Evolutionary conservation across 2,888 invertebrate species (phyloP), one percentile per base, ranked within the genome.

Genomic region (Autographa pulchrina): DNA sequence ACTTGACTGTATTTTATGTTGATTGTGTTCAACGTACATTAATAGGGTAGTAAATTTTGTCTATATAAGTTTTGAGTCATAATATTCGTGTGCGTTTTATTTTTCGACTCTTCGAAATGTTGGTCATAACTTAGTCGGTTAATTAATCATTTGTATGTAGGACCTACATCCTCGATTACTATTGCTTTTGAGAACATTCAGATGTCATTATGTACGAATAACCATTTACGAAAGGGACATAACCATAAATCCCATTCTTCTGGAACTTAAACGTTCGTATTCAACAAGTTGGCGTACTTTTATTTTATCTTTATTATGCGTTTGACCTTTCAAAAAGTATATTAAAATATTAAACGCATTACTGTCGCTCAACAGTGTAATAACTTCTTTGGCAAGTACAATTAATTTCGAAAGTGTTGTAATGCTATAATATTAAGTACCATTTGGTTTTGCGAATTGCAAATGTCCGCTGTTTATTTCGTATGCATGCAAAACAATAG

Each of bases 1-100:
- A 90, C 85, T 84, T 86, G 84, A 88, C 85, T 56, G 85, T 90
- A 86, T 91, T 89, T 89, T 88, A 88, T 89, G 85, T 86, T 89
- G 87, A 91, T 91, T 91, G 89, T 89, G 89, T 89, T 86, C 84
- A 75, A 69, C 61, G 66, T 73, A 61, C 65, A 84, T 87, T 89
- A 89, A 90, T 87, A 85, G 85, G 80, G 82, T 86, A 84, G 84
- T 89, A 88, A 87, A 88, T 91, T 91, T 86, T 76, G 72, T 67
- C 65, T 81, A 69, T 69, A 70, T 75, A 76, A 80, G 77, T 77
- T 81, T 77, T 61, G 9, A 52, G 67, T 67, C 35, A 48, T 62
- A 65, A 68, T 65, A 62, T 72, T 69, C 68, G 16, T 16, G 56
- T 9, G 60, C 20, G 61, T 14, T 67, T 70, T 70, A 20, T n/a